Evolutionary conservation across 2,888 invertebrate genomes (phyloP), one percentile per base, ranked within the genome.

Genomic region (Diplolepis rosae): DNA sequence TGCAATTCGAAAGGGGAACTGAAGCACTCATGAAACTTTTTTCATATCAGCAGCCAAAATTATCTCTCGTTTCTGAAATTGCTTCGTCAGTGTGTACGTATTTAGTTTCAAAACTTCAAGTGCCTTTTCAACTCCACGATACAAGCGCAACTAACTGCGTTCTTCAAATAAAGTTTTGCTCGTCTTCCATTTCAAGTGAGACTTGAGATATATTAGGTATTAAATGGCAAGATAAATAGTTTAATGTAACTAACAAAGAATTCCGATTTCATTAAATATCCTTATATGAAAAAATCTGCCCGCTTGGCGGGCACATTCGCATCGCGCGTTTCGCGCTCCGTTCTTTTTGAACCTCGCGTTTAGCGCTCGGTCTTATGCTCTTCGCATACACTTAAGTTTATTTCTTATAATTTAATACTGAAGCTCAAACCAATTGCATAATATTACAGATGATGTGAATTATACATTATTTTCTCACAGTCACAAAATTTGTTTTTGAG

Each of bases 11-110:
- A n/a, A 2, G 13, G 39, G 39, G 7, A 35, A 24, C 27, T 61
- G 35, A 61, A 24, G 35, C 24, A 61, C 24, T 39, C 7, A 6
- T 22, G n/a, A 61, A 61, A 61, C 61, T 61, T 61, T 61, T 61
- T 61, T 61, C 61, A 61, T 61, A 61, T 61, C 61, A 61, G 39
- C 61, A 24, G 61, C 24, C 61, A 61, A 61, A 61, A 61, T 61
- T 61, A 61, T 61, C 61, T 61, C 24, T 35, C 24, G 61, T 61
- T 61, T 61, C 61, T n/a, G 9, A 39, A 39, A 61, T 61, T 61
- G 61, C 61, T 61, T 61, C 7, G 61, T 61, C n/a, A 61, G 61
- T 61, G 18, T 61, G 39, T n/a, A n/a, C n/a, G n/a, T 39, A 61
- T 61, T 61, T 39, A 61, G 61, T 39, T 61, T 61, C 7, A 27